Conservation (phyloP, 2,113 vertebrate species). For the Alethe castanea region DNA sequence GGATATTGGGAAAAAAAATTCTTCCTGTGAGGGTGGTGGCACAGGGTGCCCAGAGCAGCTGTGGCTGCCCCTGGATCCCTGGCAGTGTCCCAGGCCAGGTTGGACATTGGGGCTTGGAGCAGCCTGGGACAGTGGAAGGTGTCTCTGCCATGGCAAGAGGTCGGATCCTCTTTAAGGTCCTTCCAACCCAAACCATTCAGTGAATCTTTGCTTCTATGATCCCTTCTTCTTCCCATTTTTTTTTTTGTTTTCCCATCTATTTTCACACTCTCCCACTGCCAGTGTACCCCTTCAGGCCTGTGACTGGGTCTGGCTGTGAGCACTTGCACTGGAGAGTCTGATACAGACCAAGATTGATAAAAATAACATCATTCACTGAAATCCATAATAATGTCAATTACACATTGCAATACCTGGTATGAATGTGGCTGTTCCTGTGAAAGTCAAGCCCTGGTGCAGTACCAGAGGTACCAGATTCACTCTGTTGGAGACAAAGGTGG, state of each 20-base stretch:
- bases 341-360: neutral
- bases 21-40: neutral
- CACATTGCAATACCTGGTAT: accelerated
- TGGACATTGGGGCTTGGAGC: neutral
- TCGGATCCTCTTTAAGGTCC: neutral
- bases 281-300: neutral
- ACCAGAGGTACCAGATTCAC: neutral
- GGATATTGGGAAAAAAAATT: neutral
- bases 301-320: neutral
- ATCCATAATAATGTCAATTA: neutral
- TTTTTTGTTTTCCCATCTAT: neutral
- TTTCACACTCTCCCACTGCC: neutral
- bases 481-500: neutral
- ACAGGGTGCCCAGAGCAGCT: neutral
- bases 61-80: neutral
- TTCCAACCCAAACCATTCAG: neutral
- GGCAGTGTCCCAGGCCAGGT: accelerated
- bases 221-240: neutral
- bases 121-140: accelerated
- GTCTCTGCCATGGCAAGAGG: neutral
- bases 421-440: neutral
- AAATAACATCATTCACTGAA: neutral
- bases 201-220: neutral
- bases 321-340: neutral
- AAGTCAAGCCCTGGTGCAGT: neutral